Evolutionary conservation across 2,888 invertebrate genomes (phyloP), one percentile per base, ranked within the genome.

Genomic region (Hoplodrina ambigua): DNA sequence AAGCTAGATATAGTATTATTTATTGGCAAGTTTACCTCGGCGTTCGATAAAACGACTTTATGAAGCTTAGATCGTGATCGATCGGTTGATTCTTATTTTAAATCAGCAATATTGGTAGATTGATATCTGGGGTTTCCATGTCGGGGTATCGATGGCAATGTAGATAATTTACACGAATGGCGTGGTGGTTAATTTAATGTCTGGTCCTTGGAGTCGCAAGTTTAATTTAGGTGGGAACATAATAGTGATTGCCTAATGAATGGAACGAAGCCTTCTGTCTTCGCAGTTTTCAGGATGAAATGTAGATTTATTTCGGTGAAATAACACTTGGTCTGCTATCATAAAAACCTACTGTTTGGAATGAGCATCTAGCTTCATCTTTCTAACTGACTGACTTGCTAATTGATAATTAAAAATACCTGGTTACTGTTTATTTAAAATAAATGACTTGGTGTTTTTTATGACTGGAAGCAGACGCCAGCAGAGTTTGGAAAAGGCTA

Each of bases 21-120:
- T 87, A 85, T 82, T 85, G 75, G 78, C 77, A 73, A 78, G 79
- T 86, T 85, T 81, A 82, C 80, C 78, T 75, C 83, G 75, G 69
- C 49, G 72, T 62, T 56, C 64, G 80, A 84, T 84, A 82, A 84
- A 73, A 81, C 78, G 68, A 80, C 78, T 84, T 84, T 75, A 85
- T 87, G 86, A 76, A 81, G 83, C 84, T 82, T 81, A 84, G 75
- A 80, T 83, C 81, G 69, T 87, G 85, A 88, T 87, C 76, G 84
- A 89, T 84, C 75, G 82, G 56, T 81, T 55, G 79, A 68, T 75
- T 59, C 64, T 75, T 70, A 72, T 75, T 79, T 77, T 59, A 69
- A 72, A 81, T 82, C 77, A 79, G 80, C 78, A 80, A 76, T 80
- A 79, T 80, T 79, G 60, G 65, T 58, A 69, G 69, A 78, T 78